A percentile compares a stretch with the other conserved stretches of the same genome.
Evolutionary conservation across 2,888 invertebrate species (phyloP).

Genomic region (Catocala nupta): DNA sequence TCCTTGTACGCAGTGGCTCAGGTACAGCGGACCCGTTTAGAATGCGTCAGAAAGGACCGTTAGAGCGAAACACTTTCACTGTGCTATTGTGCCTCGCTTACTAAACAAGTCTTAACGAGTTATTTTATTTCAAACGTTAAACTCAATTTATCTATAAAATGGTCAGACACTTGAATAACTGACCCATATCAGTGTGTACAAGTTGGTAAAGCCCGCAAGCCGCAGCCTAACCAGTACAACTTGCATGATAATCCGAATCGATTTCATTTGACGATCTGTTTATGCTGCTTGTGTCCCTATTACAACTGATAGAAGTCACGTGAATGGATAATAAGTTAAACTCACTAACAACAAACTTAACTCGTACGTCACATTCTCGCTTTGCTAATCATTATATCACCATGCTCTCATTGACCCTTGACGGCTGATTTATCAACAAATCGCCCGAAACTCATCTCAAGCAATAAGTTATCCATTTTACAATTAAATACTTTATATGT

Average conservation of each 20-base stretch:
- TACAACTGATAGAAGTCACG: conserved; percentile 14
- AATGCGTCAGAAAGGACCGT: conserved; percentile 50
- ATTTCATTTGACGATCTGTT: conserved; percentile 25
- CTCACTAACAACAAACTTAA: neutral
- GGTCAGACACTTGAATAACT: neutral
- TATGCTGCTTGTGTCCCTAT: conserved; percentile 11
- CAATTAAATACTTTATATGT: neutral
- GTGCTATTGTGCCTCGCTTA: conserved; percentile 29
- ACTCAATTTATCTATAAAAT: conserved; percentile 8
- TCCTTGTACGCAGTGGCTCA: conserved; percentile 23
- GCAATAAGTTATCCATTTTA: neutral
- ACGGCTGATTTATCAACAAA: conserved; percentile 4
- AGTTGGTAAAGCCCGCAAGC: conserved; percentile 1
- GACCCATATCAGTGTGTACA: conserved; percentile 12
- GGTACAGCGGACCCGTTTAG: conserved; percentile 25
- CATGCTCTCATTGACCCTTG: conserved; percentile 1
- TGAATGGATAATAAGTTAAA: neutral
- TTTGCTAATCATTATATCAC: conserved; percentile 1
- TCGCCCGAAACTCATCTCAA: neutral
- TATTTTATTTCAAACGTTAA: conserved; percentile 9
- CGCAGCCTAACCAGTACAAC: conserved; percentile 11
- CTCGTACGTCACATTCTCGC: conserved; percentile 3
- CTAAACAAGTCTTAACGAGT: conserved; percentile 8
- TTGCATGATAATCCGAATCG: conserved; percentile 28
- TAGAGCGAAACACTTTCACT: conserved; percentile 58